These are phyloP conservation scores for Sminthurinus aureus DNA, from an alignment of 2,888 invertebrate species.

Conservation along the genomic window DNA sequence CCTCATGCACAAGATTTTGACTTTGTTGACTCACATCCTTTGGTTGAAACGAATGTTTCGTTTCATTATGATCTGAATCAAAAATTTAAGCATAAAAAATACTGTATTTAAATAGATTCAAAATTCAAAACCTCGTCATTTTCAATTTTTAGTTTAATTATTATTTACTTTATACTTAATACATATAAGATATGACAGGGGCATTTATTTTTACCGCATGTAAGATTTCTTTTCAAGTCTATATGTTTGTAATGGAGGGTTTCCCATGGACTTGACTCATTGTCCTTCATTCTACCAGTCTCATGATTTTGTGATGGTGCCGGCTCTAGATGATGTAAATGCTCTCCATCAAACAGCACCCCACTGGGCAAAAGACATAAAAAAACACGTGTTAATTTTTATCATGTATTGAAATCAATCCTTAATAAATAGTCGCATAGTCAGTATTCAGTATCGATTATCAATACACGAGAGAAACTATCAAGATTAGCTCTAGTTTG, in stretches of 20 bases:
- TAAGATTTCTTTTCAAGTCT: slow-evolving; percentile 69
- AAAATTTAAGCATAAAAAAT: background rate
- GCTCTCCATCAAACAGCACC: slow-evolving; percentile 78
- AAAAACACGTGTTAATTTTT: no score
- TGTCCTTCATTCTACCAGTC: slow-evolving; percentile 47
- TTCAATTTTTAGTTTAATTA: no score
- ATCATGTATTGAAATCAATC: no score
- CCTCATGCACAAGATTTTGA: slow-evolving; percentile 13
- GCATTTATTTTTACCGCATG: slow-evolving; percentile 68
- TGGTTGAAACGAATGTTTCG: background rate
- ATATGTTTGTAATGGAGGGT: slow-evolving; percentile 72
- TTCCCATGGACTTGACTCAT: slow-evolving; percentile 63
- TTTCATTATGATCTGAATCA: background rate
- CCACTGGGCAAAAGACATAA: slow-evolving; percentile 68
- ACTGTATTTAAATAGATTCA: background rate
- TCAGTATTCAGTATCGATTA: no score
- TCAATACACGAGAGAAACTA: background rate
- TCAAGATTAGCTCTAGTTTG: background rate
- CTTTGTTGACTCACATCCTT: background rate
- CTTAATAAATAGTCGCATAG: no score
- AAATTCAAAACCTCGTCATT: no score
- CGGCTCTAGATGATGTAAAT: slow-evolving; percentile 76
- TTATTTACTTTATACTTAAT: no score
- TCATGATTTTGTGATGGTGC: slow-evolving; percentile 49
- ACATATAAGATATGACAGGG: no score